Conservation (phyloP, 2,113 vertebrate species). For the Aspidoscelis tigris region DNA sequence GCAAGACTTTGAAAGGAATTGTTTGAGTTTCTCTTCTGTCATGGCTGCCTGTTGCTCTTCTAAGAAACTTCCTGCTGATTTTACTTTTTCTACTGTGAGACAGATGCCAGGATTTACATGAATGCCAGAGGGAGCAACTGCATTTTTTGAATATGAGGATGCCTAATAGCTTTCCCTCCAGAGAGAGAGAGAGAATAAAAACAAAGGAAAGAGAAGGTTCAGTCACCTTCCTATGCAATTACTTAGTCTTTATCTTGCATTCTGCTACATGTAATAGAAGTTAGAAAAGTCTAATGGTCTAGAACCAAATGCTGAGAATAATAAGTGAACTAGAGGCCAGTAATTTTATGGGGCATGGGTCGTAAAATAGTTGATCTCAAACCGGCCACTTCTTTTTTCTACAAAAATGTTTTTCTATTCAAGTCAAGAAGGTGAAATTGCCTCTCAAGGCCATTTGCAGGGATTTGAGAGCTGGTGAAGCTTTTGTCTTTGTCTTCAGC, state of each 20-base stretch:
- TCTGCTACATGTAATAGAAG: conserved; percentile 71
- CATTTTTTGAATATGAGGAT: conserved; percentile 68
- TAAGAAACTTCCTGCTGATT: conserved; percentile 68
- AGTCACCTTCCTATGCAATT: conserved; percentile 67
- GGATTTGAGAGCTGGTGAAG: no score
- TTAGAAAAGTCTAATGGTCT: conserved; percentile 49
- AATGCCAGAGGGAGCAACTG: conserved; percentile 62
- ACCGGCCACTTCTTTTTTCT: no score
- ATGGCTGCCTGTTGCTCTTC: conserved; percentile 70
- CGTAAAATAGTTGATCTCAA: no score
- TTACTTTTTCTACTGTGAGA: conserved; percentile 61
- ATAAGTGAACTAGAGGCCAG: conserved; percentile 24
- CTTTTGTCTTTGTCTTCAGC: no score
- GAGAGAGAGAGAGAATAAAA: conserved; percentile 67
- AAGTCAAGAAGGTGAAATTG: no score
- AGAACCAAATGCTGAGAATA: conserved; percentile 63
- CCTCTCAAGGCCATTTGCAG: no score
- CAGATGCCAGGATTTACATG: conserved; percentile 73
- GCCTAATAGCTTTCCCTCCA: conserved; percentile 69
- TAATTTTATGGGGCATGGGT: no score
- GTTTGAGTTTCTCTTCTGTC: conserved; percentile 33
- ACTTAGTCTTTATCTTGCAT: conserved; percentile 68
- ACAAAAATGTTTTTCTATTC: no score
- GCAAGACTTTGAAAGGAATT: conserved; percentile 56
- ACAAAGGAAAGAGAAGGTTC: conserved; percentile 50